phyloP scores from a whole-genome alignment of 2,797 vertebrate genomes.

The Pteropus rufus region DNA sequence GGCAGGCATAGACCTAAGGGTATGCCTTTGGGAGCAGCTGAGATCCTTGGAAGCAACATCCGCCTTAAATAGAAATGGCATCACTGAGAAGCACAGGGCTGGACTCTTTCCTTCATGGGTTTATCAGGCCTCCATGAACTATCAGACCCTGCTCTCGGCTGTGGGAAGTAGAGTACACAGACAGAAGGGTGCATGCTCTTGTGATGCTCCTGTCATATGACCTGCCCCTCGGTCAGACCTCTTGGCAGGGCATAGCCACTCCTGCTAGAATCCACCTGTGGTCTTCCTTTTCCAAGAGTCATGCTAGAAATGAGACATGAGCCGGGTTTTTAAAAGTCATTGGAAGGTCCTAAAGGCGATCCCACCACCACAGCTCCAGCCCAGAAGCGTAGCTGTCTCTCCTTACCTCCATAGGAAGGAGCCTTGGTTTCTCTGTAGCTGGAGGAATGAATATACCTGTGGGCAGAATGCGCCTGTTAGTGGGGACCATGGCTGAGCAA shows the following conservation, averaged over 20 bases:
- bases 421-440: background rate
- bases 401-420: background rate
- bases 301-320: background rate
- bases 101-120: background rate
- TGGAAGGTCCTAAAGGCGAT: background rate
- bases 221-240: background rate
- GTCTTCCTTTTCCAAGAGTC: background rate
- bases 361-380: background rate
- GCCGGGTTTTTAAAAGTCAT: background rate
- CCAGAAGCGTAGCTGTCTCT: background rate
- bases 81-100: background rate
- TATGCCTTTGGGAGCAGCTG: background rate
- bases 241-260: background rate
- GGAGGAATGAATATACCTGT: background rate
- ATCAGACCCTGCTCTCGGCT: background rate
- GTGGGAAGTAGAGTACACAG: background rate
- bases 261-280: background rate
- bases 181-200: background rate
- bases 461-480: background rate
- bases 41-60: background rate
- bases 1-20: rapidly evolving
- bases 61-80: background rate
- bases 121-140: background rate
- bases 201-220: background rate
- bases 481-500: background rate